These are phyloP conservation scores for Elmis aenea DNA, from an alignment of 2,888 invertebrate species.

Conservation along the genomic window DNA sequence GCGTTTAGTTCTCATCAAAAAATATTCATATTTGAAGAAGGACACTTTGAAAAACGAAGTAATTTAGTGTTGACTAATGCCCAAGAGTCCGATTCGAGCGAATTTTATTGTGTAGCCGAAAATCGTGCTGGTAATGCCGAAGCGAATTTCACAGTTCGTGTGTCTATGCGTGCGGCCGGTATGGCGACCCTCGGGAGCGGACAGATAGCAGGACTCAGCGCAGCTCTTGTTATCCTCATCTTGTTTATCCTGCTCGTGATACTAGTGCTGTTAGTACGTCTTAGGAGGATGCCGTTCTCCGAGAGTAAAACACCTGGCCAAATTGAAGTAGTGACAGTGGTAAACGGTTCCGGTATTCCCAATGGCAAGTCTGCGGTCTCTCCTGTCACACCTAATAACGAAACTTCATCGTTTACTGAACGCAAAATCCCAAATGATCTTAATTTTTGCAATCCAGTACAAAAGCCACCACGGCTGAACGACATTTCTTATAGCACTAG, in stretches of 20 bases:
- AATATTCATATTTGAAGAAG: constrained; percentile 71
- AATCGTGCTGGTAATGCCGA: constrained; percentile 84
- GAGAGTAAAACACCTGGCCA: constrained; percentile 74
- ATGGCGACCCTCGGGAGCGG: constrained; percentile 78
- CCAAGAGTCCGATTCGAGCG: constrained; percentile 75
- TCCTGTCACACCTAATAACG: constrained; percentile 49
- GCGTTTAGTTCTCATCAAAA: constrained; percentile 74
- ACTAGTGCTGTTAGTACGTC: constrained; percentile 67
- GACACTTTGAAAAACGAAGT: constrained; percentile 70
- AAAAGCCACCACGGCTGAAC: constrained; percentile 65
- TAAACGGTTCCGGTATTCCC: constrained; percentile 50
- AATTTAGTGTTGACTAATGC: constrained; percentile 74
- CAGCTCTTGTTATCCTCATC: constrained; percentile 73
- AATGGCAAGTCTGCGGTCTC: constrained; percentile 49
- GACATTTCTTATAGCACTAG: constrained; percentile 66
- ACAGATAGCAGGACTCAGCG: constrained; percentile 80
- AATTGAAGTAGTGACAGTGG: constrained; percentile 63
- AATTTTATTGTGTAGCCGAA: constrained; percentile 86
- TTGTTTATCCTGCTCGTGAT: constrained; percentile 68
- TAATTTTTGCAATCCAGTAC: constrained; percentile 59
- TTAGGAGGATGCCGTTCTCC: constrained; percentile 67
- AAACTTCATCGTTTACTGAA: constrained; percentile 46
- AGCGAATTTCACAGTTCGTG: constrained; percentile 83
- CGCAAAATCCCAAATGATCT: constrained; percentile 45
- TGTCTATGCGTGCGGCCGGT: constrained; percentile 71